Conservation (phyloP, 2,113 vertebrate species). For the Dipodomys spectabilis region DNA sequence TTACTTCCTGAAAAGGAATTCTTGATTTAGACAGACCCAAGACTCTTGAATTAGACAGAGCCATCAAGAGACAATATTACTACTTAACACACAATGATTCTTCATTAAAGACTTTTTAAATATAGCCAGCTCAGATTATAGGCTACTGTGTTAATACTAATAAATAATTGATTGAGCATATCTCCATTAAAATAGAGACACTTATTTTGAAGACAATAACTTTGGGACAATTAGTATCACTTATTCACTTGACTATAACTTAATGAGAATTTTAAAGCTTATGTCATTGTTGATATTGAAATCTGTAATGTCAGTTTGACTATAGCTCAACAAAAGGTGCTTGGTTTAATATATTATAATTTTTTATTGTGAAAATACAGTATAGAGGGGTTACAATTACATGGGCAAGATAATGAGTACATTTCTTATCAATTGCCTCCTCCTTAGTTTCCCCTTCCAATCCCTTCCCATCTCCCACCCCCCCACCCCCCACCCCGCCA, state of each 20-base stretch:
- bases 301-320: not conserved
- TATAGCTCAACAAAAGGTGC: not conserved
- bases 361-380: no score
- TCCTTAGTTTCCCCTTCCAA: no score
- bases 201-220: not conserved
- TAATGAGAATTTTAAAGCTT: not conserved
- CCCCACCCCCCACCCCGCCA: no score
- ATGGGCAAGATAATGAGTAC: no score
- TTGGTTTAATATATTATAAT: no score
- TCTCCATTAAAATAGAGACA: not conserved
- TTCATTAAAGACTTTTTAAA: not conserved
- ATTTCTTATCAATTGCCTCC: no score
- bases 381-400: no score
- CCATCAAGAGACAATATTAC: not conserved
- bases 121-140: not conserved
- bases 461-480: no score
- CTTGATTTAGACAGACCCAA: not conserved
- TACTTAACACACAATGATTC: not conserved
- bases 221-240: not conserved
- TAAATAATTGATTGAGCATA: not conserved
- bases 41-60: not conserved
- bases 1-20: not conserved
- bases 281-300: not conserved
- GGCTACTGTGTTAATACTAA: not conserved
- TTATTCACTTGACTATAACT: not conserved